Base-by-base conservation (phyloP, 2,888 invertebrate species). In the Eumacrocentrus americanus region DNA sequence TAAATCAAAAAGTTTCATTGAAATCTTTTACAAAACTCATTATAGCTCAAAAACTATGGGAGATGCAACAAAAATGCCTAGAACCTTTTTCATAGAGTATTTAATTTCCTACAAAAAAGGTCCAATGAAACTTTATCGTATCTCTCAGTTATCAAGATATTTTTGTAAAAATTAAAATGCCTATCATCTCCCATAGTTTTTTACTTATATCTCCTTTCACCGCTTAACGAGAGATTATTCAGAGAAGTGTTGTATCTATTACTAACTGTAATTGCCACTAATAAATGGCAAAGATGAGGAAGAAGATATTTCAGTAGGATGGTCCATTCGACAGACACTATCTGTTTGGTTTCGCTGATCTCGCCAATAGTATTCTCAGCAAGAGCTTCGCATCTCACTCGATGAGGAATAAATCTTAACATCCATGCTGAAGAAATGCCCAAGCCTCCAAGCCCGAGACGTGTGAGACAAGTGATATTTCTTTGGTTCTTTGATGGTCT, bases 201-300 rank as follows among this genome's bases (percentile, higher is more conserved):
- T n/a, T n/a, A n/a, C n/a, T n/a, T n/a, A n/a, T n/a, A n/a, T n/a
- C n/a, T n/a, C n/a, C n/a, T n/a, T n/a, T n/a, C n/a, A n/a, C n/a
- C n/a, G n/a, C n/a, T n/a, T n/a, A n/a, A n/a, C n/a, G n/a, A n/a
- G n/a, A n/a, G n/a, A n/a, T n/a, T n/a, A n/a, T n/a, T n/a, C n/a
- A n/a, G n/a, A 22, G 16, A 16, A 20, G 48, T 59, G 12, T 18
- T 34, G 42, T 22, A 25, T 20, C n/a, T 37, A 12, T 29, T 52
- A 85, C 89, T 87, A 82, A 95, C 95, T 71, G 86, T 84, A 71
- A 95, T 84, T 60, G 95, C 94, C 57, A 89, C 87, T 4, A 89
- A 73, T 54, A 95, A 84, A 66, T 91, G 86, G 86, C 89, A 89
- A 62, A 91, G 82, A 78, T 94, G 91, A 20, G 92, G 92, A 73